These are phyloP conservation scores for Amphiprion percula DNA, from an alignment of 2,113 vertebrate genomes.

Conservation along the genomic window DNA sequence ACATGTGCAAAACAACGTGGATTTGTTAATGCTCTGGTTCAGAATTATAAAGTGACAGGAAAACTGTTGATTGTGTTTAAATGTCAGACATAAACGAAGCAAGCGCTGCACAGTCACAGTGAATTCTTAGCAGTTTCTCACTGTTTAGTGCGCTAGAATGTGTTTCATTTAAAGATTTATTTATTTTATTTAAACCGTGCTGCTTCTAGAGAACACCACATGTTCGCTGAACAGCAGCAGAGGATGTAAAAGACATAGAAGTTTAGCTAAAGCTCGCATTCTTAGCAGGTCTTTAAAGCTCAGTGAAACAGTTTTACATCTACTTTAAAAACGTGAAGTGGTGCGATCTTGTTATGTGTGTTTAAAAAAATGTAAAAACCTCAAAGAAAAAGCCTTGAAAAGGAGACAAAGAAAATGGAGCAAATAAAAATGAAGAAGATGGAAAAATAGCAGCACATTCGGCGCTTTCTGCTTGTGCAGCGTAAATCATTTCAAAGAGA, in stretches of 20 bases:
- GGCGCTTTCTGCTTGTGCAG: background rate
- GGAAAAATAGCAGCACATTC: background rate
- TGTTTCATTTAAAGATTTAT: background rate
- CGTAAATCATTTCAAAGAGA: too few species aligned
- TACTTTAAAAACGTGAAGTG: background rate
- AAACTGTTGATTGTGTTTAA: background rate
- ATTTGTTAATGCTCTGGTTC: background rate
- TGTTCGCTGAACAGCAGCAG: background rate
- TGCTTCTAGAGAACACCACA: background rate
- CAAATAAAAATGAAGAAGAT: background rate
- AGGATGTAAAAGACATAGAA: background rate
- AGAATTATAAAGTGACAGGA: background rate
- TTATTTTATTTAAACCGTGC: background rate
- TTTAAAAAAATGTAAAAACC: background rate
- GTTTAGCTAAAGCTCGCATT: background rate
- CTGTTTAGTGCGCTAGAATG: background rate
- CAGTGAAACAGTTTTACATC: background rate
- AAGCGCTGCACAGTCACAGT: background rate
- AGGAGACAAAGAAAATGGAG: background rate
- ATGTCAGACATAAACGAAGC: background rate
- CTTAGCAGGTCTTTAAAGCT: too few species aligned
- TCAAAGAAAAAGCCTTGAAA: background rate
- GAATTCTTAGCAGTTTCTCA: background rate
- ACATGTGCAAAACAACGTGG: background rate
- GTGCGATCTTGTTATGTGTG: too few species aligned